phyloP scores from a whole-genome alignment of 2,113 vertebrate genomes.

The Neodon shergylaensis region DNA sequence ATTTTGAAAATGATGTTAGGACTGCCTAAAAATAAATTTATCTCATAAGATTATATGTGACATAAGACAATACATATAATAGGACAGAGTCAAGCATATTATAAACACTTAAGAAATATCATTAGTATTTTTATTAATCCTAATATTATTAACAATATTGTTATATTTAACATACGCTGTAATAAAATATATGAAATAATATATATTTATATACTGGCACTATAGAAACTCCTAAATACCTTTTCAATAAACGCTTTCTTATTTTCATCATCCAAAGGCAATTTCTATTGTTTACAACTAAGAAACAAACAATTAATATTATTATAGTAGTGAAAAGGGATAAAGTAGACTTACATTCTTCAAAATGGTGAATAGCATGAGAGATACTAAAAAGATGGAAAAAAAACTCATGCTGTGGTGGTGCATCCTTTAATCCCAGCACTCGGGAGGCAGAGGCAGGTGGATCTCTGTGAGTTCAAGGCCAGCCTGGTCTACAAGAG shows the following conservation, averaged over 20 bases:
- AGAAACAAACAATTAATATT: background rate
- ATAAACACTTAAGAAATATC: background rate
- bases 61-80: background rate
- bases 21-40: background rate
- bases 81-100: background rate
- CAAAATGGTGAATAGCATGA: constrained; percentile 11
- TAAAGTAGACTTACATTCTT: background rate
- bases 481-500: background rate
- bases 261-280: constrained; percentile 26
- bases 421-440: background rate
- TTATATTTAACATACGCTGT: background rate
- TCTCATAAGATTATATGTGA: background rate
- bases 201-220: background rate
- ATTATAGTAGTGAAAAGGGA: background rate
- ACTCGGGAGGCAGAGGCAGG: background rate
- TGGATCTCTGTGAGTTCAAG: background rate
- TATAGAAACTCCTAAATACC: background rate
- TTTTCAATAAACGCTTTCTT: constrained; percentile 37
- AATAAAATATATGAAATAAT: constrained; percentile 11
- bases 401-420: background rate
- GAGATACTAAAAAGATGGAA: constrained; percentile 14
- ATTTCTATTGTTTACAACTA: background rate
- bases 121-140: background rate
- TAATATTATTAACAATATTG: background rate
- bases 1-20: constrained; percentile 42